A percentile compares a stretch with the other conserved stretches of the same genome.
These are phyloP conservation scores for Pharmacophagus antenor DNA, from an alignment of 2,888 invertebrate species.

Conservation along the genomic window DNA sequence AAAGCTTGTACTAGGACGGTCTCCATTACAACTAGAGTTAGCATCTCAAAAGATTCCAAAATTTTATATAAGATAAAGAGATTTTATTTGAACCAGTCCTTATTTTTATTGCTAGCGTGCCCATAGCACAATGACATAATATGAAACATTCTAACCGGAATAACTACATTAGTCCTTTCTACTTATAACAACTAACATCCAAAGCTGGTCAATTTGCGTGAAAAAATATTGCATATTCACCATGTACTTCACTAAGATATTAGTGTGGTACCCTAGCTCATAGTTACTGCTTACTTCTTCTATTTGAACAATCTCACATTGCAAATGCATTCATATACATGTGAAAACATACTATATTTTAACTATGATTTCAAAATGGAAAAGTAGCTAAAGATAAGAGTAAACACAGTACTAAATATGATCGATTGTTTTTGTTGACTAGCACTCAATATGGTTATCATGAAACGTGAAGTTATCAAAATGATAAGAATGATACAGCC, in stretches of 20 bases:
- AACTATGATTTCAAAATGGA: constrained; percentile 42
- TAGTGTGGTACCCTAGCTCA: constrained; percentile 38
- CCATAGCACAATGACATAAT: constrained; percentile 44
- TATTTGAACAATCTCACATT: constrained; percentile 38
- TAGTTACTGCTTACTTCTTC: constrained; percentile 41
- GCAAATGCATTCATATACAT: constrained; percentile 26
- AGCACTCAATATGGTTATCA: constrained; percentile 33
- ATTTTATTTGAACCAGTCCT: constrained; percentile 40
- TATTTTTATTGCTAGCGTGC: constrained; percentile 46
- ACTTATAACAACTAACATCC: constrained; percentile 61
- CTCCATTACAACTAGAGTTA: constrained; percentile 33
- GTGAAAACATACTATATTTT: background rate
- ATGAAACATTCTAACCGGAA: constrained; percentile 51
- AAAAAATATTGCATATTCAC: constrained; percentile 66
- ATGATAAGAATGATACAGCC: background rate
- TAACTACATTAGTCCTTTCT: constrained; percentile 50
- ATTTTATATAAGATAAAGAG: constrained; percentile 27
- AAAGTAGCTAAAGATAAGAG: constrained; percentile 36
- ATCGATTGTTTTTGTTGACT: constrained; percentile 48
- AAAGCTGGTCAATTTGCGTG: constrained; percentile 68
- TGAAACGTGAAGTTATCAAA: background rate
- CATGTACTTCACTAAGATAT: constrained; percentile 41
- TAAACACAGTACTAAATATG: constrained; percentile 44
- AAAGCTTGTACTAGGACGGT: constrained; percentile 37
- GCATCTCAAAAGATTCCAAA: constrained; percentile 30